These are phyloP conservation scores for Eudyptes chrysolophus DNA, from an alignment of 2,113 vertebrate genomes.

Conservation along the genomic window DNA sequence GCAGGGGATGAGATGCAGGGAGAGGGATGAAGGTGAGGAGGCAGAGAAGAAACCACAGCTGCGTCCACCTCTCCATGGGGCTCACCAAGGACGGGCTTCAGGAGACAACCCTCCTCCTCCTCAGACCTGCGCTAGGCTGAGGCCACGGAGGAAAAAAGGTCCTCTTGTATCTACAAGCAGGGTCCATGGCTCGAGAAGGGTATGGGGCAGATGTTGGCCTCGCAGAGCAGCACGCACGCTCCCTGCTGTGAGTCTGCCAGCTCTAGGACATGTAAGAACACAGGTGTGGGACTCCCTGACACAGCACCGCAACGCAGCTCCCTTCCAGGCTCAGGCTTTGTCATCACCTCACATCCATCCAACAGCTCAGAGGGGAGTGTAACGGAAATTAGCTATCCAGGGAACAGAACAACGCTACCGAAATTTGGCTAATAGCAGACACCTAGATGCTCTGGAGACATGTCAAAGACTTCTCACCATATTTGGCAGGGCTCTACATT, in stretches of 20 bases:
- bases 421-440: not conserved
- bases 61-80: not conserved
- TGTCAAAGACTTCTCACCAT: not conserved
- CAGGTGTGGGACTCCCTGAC: not conserved
- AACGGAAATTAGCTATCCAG: not conserved
- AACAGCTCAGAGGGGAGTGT: not conserved
- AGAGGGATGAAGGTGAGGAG: not conserved
- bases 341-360: not conserved
- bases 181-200: not conserved
- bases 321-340: not conserved
- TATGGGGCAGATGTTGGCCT: not conserved
- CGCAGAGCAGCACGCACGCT: not conserved
- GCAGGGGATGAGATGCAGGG: not conserved
- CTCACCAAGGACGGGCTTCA: not conserved
- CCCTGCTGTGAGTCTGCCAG: not conserved
- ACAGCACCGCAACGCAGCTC: not conserved
- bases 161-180: not conserved
- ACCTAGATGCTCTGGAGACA: not conserved
- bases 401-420: not conserved
- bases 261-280: not conserved
- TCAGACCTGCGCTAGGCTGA: not conserved
- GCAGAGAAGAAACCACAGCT: not conserved
- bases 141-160: not conserved
- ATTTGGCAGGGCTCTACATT: not conserved
- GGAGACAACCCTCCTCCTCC: not conserved